Evolutionary conservation across 2,113 vertebrate genomes (phyloP), one percentile per base, ranked within the genome.

Genomic region (Paramormyrops kingsleyae): DNA sequence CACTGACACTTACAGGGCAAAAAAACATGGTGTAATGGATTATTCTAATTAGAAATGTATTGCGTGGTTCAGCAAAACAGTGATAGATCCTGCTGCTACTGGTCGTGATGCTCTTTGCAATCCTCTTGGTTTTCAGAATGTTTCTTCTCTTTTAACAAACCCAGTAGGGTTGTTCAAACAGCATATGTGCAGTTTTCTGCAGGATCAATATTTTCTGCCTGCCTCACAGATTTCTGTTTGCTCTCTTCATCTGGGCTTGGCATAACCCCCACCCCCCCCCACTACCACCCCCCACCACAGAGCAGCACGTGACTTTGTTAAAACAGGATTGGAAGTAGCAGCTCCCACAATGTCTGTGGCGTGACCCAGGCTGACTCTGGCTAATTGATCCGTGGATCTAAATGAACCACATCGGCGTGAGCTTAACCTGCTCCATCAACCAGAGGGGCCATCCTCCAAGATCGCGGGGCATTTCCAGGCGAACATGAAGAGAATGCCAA

Each of bases 311-410:
- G 96, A 96, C 96, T 96, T 94, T 95, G 96, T 95, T 96, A 96
- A 96, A 96, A 96, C 94, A 92, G 95, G 95, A 94, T 95, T 95
- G 91, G 93, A 96, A 95, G 95, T 95, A 94, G 96, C 96, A 95
- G 95, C 94, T 93, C 90, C 92, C 89, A 95, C 95, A 96, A 96
- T 96, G 96, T 96, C 95, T 95, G 95, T 94, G 95, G 95, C 93
- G 94, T 96, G 95, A 96, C 96, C 96, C 95, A 93, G 92, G 94
- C 94, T 92, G 96, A 93, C 95, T 96, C 93, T 94, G 91, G 92
- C 94, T 96, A 96, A 96, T 96, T 96, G 96, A 96, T 96, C 95
- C 95, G 94, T 94, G 95, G 96, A 97, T 97, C 95, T 95, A 95
- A 94, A 95, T 95, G 95, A 95, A 94, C 94, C 95, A 94, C 94